Evolutionary conservation across 2,113 vertebrate genomes (phyloP).

Genomic region (Sakesphorus luctuosus): DNA sequence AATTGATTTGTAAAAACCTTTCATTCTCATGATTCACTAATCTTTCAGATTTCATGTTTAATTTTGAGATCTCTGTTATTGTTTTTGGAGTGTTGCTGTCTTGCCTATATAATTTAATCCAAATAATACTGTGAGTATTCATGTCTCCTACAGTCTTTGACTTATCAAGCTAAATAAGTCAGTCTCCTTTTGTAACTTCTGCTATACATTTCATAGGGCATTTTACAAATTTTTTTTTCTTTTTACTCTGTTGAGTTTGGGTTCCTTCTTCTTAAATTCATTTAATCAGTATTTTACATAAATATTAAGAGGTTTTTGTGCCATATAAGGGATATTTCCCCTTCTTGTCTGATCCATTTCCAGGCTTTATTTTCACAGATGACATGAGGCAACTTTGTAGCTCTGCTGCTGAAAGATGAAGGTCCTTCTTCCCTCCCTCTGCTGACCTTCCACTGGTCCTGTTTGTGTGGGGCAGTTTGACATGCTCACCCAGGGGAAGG

Average conservation of each 20-base stretch:
- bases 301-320: background rate
- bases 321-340: background rate
- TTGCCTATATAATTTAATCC: background rate
- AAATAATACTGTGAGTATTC: background rate
- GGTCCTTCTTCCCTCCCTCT: background rate
- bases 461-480: background rate
- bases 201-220: accelerated
- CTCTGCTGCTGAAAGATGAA: background rate
- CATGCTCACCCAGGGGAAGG: accelerated
- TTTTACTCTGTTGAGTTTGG: background rate
- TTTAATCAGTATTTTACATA: background rate
- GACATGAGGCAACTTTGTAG: background rate
- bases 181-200: background rate
- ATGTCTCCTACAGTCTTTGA: background rate
- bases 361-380: background rate
- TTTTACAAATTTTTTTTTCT: background rate
- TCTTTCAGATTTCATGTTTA: background rate
- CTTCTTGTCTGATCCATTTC: background rate
- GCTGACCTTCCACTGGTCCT: background rate
- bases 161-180: background rate
- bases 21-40: background rate
- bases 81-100: background rate
- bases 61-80: background rate
- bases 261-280: background rate
- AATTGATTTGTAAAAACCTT: background rate